phyloP scores from a whole-genome alignment of 2,888 invertebrate genomes.

The Drosophila borborema region DNA sequence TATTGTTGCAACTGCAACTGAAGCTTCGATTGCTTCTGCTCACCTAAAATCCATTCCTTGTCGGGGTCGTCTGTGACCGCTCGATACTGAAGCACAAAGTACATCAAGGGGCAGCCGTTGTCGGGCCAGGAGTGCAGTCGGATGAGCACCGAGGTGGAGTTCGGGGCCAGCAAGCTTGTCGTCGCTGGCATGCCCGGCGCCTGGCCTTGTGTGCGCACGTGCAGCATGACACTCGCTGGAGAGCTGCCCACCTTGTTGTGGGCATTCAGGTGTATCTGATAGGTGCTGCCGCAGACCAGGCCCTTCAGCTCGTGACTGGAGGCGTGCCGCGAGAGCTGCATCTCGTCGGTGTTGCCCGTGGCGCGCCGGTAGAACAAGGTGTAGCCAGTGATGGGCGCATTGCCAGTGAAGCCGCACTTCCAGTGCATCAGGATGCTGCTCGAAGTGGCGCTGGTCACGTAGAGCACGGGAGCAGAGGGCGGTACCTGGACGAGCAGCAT shows the following conservation, averaged over 20 bases:
- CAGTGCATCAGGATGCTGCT: conserved; percentile 91
- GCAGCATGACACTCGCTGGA: conserved; percentile 89
- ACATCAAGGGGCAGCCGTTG: conserved; percentile 89
- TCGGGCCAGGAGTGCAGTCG: conserved; percentile 90
- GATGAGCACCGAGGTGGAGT: conserved; percentile 89
- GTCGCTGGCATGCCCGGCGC: conserved; percentile 89
- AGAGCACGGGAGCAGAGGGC: conserved; percentile 90
- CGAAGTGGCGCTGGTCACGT: conserved; percentile 91
- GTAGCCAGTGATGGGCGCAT: conserved; percentile 89
- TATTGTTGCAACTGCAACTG: no score
- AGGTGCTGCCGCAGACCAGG: conserved; percentile 90
- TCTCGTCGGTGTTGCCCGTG: conserved; percentile 89
- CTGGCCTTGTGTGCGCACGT: conserved; percentile 90
- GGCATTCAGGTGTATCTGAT: conserved; percentile 89
- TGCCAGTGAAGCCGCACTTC: conserved; percentile 90
- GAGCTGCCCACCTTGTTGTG: conserved; percentile 91
- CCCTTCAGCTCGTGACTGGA: conserved; percentile 89
- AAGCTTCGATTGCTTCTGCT: conserved; percentile 20
- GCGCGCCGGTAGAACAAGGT: conserved; percentile 89
- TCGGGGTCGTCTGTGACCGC: conserved; percentile 86
- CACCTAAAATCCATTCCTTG: conserved; percentile 89
- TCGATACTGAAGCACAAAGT: conserved; percentile 90
- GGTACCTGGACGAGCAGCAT: conserved; percentile 90
- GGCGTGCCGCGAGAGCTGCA: conserved; percentile 88
- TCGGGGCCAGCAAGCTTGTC: conserved; percentile 88